Evolutionary conservation across 1,140 invertebrate genomes (phyloP).

Genomic region (Planococcus citri): DNA sequence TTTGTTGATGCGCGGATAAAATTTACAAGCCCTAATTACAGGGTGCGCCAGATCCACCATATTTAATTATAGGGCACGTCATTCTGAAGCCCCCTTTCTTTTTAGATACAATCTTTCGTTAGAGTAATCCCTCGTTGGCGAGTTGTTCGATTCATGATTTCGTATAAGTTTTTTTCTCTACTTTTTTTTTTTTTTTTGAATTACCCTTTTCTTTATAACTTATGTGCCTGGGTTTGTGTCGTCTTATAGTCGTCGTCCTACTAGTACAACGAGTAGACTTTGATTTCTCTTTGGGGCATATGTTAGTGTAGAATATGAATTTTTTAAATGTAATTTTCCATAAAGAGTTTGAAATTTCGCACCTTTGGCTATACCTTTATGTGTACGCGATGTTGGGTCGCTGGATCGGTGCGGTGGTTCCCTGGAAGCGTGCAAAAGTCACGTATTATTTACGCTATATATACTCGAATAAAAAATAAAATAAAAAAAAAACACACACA

Average conservation of each 20-base stretch:
- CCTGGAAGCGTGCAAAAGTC: conserved; percentile 2
- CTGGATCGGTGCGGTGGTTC: too few species aligned
- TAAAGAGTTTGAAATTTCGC: background rate
- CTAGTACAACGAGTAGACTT: too few species aligned
- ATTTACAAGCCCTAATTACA: conserved; percentile 20
- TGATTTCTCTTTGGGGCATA: background rate
- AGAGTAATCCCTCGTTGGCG: background rate
- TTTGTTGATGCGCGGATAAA: conserved; percentile 18
- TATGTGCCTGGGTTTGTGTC: too few species aligned
- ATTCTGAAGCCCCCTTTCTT: conserved; percentile 10
- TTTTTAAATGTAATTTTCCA: too few species aligned
- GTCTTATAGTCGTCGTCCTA: too few species aligned
- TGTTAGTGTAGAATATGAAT: too few species aligned
- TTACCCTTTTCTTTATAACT: background rate
- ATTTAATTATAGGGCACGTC: conserved; percentile 20
- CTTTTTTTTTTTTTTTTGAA: background rate
- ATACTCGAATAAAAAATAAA: too few species aligned
- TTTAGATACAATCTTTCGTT: conserved; percentile 13
- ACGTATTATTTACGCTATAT: background rate
- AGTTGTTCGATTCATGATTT: conserved; percentile 1
- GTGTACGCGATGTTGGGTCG: too few species aligned
- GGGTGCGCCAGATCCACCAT: conserved; percentile 16
- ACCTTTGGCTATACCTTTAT: background rate
- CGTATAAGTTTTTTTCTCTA: background rate
- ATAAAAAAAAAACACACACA: too few species aligned